Evolutionary conservation across 2,888 invertebrate genomes (phyloP).

Genomic region (Spisula solida): DNA sequence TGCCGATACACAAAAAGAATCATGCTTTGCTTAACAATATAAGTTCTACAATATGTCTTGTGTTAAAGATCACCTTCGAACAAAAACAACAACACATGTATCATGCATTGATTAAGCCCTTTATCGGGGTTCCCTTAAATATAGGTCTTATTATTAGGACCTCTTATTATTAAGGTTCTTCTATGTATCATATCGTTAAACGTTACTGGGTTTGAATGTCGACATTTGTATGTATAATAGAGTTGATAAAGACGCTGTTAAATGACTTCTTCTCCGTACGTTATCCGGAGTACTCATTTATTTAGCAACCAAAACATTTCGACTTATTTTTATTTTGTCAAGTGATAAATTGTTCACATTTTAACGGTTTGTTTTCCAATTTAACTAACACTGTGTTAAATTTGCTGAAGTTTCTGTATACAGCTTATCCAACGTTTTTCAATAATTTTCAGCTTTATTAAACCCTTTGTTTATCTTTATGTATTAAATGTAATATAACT

Average conservation of each 20-base stretch:
- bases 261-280: background rate
- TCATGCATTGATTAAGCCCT: too few relatives aligned
- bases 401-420: slow-evolving; percentile 30
- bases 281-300: background rate
- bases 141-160: too few relatives aligned
- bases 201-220: background rate
- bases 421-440: slow-evolving; percentile 19
- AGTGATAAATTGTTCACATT: slow-evolving; percentile 52
- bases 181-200: background rate
- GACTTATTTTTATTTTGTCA: slow-evolving; percentile 41
- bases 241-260: background rate
- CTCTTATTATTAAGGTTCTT: too few relatives aligned
- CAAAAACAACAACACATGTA: too few relatives aligned
- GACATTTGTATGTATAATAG: background rate
- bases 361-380: slow-evolving; percentile 9
- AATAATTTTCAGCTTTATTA: slow-evolving; percentile 23
- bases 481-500: background rate
- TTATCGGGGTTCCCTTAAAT: too few relatives aligned
- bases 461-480: slow-evolving; percentile 42
- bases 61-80: too few relatives aligned
- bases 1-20: too few relatives aligned
- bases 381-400: background rate
- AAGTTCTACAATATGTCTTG: too few relatives aligned
- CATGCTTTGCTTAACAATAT: too few relatives aligned
- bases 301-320: slow-evolving; percentile 50